Evolutionary conservation across 2,797 vertebrate genomes (phyloP).

Genomic region (Tragopan temminckii): DNA sequence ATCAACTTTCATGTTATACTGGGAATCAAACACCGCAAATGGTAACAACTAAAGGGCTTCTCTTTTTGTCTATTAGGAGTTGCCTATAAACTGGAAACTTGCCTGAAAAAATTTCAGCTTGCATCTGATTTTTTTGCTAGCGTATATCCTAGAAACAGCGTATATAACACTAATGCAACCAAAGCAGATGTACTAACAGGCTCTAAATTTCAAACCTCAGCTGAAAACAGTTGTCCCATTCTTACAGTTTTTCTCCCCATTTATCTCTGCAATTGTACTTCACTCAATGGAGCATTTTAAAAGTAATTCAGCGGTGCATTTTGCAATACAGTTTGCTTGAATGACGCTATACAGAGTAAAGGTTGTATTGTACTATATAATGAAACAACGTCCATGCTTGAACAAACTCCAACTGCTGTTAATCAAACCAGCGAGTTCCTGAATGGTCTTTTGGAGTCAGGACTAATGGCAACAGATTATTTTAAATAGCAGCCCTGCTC

Average conservation of each 20-base stretch:
- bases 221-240: constrained; percentile 52
- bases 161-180: constrained; percentile 8
- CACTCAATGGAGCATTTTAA: constrained; percentile 59
- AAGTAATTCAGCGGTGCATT: neutral
- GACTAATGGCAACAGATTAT: constrained; percentile 49
- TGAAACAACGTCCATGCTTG: constrained; percentile 47
- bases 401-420: constrained; percentile 61
- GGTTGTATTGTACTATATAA: constrained; percentile 71
- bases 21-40: neutral
- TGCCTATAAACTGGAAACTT: constrained; percentile 14
- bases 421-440: constrained; percentile 64
- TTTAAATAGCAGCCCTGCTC: constrained; percentile 39
- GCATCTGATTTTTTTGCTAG: neutral
- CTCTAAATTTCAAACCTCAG: constrained; percentile 65
- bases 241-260: constrained; percentile 61
- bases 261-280: constrained; percentile 68
- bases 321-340: constrained; percentile 58
- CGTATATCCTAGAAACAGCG: neutral
- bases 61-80: neutral
- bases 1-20: constrained; percentile 6
- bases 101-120: constrained; percentile 14
- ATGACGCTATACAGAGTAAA: constrained; percentile 65
- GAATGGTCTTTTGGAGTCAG: constrained; percentile 25
- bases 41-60: neutral
- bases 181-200: constrained; percentile 3